Conservation (phyloP, 2,797 vertebrate species). For the Cyclopterus lumpus region DNA sequence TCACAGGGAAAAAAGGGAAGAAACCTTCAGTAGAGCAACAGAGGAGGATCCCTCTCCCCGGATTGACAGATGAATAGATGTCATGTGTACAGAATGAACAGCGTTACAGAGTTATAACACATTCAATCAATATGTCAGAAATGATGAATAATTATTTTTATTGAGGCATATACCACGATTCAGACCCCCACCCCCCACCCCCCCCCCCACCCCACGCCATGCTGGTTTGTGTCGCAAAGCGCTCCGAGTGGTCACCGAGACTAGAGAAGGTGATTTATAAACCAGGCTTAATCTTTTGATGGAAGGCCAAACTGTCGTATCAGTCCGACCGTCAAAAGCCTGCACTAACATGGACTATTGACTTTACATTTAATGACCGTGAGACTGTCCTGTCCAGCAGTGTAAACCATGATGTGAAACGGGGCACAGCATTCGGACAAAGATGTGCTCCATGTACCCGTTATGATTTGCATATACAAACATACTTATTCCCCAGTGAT, state of each 20-base stretch:
- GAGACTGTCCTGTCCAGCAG: not conserved
- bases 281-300: not conserved
- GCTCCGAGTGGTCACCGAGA: not conserved
- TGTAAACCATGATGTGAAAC: constrained; percentile 29
- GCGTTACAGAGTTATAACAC: too few relatives aligned
- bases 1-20: too few relatives aligned
- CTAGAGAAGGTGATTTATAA: not conserved
- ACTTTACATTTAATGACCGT: constrained; percentile 28
- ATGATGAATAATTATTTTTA: too few relatives aligned
- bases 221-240: not conserved
- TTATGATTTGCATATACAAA: constrained; percentile 69
- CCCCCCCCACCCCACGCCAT: too few relatives aligned
- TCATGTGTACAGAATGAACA: too few relatives aligned
- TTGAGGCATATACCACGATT: too few relatives aligned
- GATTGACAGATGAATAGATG: too few relatives aligned
- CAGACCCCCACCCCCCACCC: too few relatives aligned
- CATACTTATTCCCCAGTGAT: constrained; percentile 54
- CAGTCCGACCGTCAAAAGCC: not conserved
- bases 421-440: constrained; percentile 26
- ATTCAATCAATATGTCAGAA: too few relatives aligned
- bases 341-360: not conserved
- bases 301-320: too few relatives aligned
- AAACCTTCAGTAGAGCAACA: too few relatives aligned
- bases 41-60: too few relatives aligned
- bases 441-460: constrained; percentile 27